Evolutionary conservation across 1,140 invertebrate genomes (phyloP), one percentile per base, ranked within the genome.

Genomic region (Apis florea): DNA sequence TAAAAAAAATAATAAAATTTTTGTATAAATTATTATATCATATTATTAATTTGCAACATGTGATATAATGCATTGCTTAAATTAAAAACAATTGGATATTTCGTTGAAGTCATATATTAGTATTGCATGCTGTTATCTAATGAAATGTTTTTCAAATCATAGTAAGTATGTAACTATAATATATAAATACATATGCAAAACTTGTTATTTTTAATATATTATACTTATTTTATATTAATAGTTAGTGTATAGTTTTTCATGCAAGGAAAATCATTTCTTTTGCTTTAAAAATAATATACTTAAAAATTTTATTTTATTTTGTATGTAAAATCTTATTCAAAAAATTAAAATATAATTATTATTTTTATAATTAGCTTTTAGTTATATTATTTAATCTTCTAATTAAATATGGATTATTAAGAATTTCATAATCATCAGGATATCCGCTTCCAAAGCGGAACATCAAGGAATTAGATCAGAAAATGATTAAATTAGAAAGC

Each of bases 401-500:
- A 40, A 6, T 40, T 40, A 40, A 40, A 40, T 40, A 40, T 40
- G 31, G 31, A 40, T 15, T 15, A 4, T 63, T 2, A 24, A 68
- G 47, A 68, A 51, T 49, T 21, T 12, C 2, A n/a, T 19, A 21
- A 0, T 12, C 21, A 21, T 10, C 47, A 49, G n/a, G 19, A 74
- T 10, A 49, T 61, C 8, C 40, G 24, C 10, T 24, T 21, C 19
- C 24, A 12, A 78, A 70, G 26, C 67, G 67, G 67, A 51, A 59
- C 66, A 26, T 31, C 24, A 10, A 24, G 66, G 76, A 79, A 79
- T 9, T 64, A 73, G 78, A 80, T 80, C 78, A 80, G 59, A 74
- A 80, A 80, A 56, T 80, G 78, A 73, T 80, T 80, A 73, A 80
- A 80, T 80, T 80, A 80, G 78, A 80, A 80, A 80, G 78, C 70